These are phyloP conservation scores for Porites cylindrica DNA, from an alignment of 92 coral and sea anemone genomes.

Conservation along the genomic window DNA sequence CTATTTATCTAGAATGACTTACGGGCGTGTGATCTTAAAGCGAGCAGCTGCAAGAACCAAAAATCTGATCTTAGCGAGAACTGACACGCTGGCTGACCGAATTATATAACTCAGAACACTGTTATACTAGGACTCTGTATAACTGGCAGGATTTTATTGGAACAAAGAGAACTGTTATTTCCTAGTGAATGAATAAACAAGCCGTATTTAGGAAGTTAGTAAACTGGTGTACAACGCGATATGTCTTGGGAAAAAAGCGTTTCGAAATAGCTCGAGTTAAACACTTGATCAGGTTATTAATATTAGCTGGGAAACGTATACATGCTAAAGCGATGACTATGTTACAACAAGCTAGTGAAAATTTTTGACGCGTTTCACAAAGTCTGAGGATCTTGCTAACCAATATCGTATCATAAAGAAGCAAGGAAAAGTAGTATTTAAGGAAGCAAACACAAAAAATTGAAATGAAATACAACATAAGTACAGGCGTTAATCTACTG, in stretches of 20 bases:
- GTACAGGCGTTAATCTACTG: background rate
- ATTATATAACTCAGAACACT: constrained; percentile 8
- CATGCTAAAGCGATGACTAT: background rate
- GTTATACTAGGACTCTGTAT: background rate
- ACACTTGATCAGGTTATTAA: constrained; percentile 21
- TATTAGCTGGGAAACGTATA: background rate
- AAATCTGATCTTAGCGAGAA: background rate
- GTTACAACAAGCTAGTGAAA: constrained; percentile 1
- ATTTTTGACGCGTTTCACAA: background rate
- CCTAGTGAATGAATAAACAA: background rate
- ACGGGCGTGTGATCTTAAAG: background rate
- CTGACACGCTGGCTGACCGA: background rate
- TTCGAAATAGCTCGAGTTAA: background rate
- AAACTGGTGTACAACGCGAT: background rate
- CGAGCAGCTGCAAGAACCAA: constrained; percentile 16
- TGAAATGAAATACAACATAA: constrained; percentile 9
- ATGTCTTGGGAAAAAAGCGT: background rate
- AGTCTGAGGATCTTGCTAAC: background rate
- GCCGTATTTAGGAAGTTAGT: background rate
- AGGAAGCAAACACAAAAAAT: constrained; percentile 28
- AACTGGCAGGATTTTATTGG: constrained; percentile 22
- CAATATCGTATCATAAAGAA: constrained; percentile 23
- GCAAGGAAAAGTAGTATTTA: constrained; percentile 19
- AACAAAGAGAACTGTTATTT: constrained; percentile 1
- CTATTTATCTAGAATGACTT: constrained; percentile 5